phyloP scores from a whole-genome alignment of 2,113 vertebrate genomes.

The Psilopogon haemacephalus region DNA sequence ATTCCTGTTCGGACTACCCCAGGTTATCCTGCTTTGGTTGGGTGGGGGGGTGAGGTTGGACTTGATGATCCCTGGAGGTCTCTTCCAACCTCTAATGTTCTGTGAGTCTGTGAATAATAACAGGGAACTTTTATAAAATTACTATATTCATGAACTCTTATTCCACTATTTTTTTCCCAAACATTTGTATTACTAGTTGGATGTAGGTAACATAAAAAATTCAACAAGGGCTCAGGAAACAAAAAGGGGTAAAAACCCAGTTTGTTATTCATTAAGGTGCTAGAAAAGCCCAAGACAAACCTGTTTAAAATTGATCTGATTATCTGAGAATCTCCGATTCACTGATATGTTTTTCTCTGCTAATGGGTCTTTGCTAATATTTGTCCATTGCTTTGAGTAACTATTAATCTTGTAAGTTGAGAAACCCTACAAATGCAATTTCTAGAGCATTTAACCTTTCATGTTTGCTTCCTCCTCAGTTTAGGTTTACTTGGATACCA shows the following conservation, averaged over 20 bases:
- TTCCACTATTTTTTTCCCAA: background rate
- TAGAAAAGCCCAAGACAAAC: constrained; percentile 76
- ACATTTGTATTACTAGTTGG: constrained; percentile 57
- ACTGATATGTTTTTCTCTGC: constrained; percentile 69
- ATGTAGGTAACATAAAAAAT: constrained; percentile 67
- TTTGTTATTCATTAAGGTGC: constrained; percentile 74
- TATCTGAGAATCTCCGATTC: constrained; percentile 64
- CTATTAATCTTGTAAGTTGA: constrained; percentile 74
- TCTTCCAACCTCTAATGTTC: too few species aligned
- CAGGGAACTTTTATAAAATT: constrained; percentile 57
- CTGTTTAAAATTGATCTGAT: constrained; percentile 82
- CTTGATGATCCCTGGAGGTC: too few species aligned
- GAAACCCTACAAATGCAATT: constrained; percentile 75
- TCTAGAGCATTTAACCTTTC: constrained; percentile 74
- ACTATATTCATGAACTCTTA: constrained; percentile 20
- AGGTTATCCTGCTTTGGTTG: too few species aligned
- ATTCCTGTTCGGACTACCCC: too few species aligned
- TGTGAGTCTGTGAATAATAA: background rate
- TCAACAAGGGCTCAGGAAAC: constrained; percentile 62
- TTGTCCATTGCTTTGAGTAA: constrained; percentile 76
- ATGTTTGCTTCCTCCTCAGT: constrained; percentile 55
- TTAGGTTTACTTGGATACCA: constrained; percentile 50
- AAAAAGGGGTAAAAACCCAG: constrained; percentile 50
- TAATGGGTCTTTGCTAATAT: constrained; percentile 78
- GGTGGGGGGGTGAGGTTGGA: too few species aligned